Conservation (phyloP, 2,113 vertebrate genomes). For the Nerophis ophidion region DNA sequence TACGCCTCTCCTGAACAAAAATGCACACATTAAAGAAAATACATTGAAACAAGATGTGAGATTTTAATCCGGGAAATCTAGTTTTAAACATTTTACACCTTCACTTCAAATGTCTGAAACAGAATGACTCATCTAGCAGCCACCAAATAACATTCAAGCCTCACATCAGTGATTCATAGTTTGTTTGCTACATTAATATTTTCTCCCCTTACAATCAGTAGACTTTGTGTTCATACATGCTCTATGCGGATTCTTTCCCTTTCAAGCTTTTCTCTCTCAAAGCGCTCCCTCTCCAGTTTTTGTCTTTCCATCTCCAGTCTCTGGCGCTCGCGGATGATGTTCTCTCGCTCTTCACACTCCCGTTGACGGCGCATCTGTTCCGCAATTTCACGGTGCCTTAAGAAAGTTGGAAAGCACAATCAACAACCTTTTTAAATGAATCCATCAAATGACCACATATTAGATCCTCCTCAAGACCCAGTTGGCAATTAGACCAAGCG, state of each 20-base stretch:
- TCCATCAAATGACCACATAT: too few species aligned
- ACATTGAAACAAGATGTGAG: background rate
- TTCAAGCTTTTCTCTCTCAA: conserved; percentile 94
- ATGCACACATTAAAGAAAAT: background rate
- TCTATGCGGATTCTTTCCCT: conserved; percentile 93
- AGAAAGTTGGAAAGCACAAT: conserved; percentile 5
- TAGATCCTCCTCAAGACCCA: too few species aligned
- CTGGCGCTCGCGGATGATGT: conserved; percentile 88
- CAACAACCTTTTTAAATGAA: too few species aligned
- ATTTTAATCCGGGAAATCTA: background rate
- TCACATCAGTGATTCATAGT: too few species aligned
- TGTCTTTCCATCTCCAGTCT: conserved; percentile 92
- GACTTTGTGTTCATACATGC: conserved; percentile 73
- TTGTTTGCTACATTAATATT: background rate
- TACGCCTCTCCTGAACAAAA: conserved; percentile 83
- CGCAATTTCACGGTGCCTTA: conserved; percentile 86
- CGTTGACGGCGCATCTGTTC: conserved; percentile 85
- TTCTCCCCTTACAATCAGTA: background rate
- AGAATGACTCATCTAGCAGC: background rate
- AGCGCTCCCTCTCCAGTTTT: conserved; percentile 90
- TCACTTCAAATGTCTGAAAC: too few species aligned
- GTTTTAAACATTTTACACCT: too few species aligned
- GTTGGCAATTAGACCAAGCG: too few species aligned
- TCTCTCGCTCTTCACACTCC: conserved; percentile 89
- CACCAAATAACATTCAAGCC: background rate